Percentiles rank a stretch among this genome's conserved stretches.
These are phyloP conservation scores for Rhabdomys dilectus DNA, from an alignment of 2,113 vertebrate species.

Conservation along the genomic window DNA sequence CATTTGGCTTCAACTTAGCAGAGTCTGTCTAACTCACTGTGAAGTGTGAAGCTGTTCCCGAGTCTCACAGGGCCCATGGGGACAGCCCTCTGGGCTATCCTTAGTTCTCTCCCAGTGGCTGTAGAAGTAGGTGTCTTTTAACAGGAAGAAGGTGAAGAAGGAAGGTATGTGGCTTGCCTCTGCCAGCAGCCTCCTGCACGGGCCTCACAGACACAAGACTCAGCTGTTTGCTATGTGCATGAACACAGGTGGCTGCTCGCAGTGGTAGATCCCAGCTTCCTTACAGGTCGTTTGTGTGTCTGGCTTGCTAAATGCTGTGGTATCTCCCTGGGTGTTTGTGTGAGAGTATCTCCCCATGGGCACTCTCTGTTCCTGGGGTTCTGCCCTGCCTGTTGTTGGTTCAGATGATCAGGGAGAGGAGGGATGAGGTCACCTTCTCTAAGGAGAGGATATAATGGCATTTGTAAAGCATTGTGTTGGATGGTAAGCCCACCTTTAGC, in stretches of 20 bases:
- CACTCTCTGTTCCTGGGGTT: not conserved
- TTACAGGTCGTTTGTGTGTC: not conserved
- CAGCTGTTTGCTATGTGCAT: not conserved
- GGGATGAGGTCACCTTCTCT: not conserved
- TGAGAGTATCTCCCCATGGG: not conserved
- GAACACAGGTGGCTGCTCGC: not conserved
- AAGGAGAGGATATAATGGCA: not conserved
- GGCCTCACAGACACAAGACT: not conserved
- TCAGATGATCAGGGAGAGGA: not conserved
- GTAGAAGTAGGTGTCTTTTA: not conserved
- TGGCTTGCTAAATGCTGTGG: rapidly evolving
- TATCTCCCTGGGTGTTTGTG: not conserved
- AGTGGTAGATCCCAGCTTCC: not conserved
- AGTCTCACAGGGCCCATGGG: not conserved
- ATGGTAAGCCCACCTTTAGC: not conserved
- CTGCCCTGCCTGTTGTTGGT: not conserved
- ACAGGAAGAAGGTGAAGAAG: not conserved
- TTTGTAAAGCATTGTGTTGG: not conserved
- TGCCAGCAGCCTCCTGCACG: not conserved
- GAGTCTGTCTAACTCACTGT: not conserved
- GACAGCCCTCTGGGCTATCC: not conserved
- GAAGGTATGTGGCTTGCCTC: not conserved
- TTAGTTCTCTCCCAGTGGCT: not conserved
- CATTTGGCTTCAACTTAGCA: conserved; percentile 4
- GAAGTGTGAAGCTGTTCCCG: not conserved